A percentile compares a stretch with the other conserved stretches of the same genome.
These are phyloP conservation scores for Phaethon lepturus DNA, from an alignment of 2,113 vertebrate genomes.

Conservation along the genomic window DNA sequence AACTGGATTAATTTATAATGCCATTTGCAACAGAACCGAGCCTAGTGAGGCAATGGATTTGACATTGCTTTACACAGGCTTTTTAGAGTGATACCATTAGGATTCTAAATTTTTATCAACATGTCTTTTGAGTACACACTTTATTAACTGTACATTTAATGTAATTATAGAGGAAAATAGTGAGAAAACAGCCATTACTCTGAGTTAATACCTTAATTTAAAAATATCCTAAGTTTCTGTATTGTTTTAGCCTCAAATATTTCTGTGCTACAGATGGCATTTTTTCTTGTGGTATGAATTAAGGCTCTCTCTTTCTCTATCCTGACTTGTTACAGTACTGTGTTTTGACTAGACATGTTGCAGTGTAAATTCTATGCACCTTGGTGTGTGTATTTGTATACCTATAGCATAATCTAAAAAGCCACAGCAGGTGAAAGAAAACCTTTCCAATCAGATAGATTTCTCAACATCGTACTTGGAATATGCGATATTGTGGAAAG, in stretches of 20 bases:
- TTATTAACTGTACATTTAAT: conserved; percentile 59
- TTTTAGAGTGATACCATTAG: neutral
- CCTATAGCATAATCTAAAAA: neutral
- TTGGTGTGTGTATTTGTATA: neutral
- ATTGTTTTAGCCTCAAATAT: neutral
- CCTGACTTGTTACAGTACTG: neutral
- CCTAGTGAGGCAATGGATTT: neutral
- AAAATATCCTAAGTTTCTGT: neutral
- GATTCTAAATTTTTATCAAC: conserved; percentile 54
- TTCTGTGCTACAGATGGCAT: neutral
- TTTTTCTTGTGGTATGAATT: conserved; percentile 13
- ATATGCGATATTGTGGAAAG: conserved; percentile 1
- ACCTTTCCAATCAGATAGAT: neutral
- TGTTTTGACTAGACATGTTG: conserved; percentile 2
- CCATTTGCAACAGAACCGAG: conserved; percentile 1
- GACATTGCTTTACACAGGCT: neutral
- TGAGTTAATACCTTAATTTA: conserved; percentile 36
- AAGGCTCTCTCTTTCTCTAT: neutral
- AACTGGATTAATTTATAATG: conserved; percentile 54
- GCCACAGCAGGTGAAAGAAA: neutral
- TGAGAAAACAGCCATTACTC: conserved; percentile 58
- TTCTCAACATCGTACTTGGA: neutral
- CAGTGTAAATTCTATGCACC: neutral
- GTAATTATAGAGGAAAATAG: conserved; percentile 1
- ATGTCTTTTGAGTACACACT: conserved; percentile 67